Evolutionary conservation across 2,113 vertebrate species (phyloP).

Genomic region (Proterorhinus semilunaris): DNA sequence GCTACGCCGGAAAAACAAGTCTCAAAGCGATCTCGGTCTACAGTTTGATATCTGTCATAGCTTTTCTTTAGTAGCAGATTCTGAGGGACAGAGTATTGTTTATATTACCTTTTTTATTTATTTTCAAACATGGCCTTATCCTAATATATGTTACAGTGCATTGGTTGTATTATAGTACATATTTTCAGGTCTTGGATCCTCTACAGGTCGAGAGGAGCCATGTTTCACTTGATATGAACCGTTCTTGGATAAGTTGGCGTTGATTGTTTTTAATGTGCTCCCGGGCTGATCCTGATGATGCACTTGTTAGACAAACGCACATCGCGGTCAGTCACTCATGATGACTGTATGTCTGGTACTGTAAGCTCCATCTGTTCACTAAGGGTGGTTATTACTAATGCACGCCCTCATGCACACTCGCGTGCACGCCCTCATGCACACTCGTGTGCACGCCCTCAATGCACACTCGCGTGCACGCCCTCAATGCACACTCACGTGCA

Average conservation of each 20-base stretch:
- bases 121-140: too few species aligned
- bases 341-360: slow-evolving; percentile 72
- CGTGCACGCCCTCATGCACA: background rate
- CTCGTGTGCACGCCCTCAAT: background rate
- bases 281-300: slow-evolving; percentile 26
- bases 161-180: too few species aligned
- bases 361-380: slow-evolving; percentile 75
- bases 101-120: too few species aligned
- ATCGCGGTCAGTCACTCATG: slow-evolving; percentile 67
- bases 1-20: background rate
- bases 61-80: too few species aligned
- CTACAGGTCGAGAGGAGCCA: too few species aligned
- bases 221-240: background rate
- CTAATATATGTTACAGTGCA: too few species aligned
- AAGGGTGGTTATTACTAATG: slow-evolving; percentile 72
- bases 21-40: background rate
- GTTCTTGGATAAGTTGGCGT: background rate
- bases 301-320: slow-evolving; percentile 56
- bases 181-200: too few species aligned
- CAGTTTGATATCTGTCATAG: background rate
- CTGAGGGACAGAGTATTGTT: too few species aligned
- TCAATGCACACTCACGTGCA: slow-evolving; percentile 8
- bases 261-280: background rate
- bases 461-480: background rate
- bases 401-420: slow-evolving; percentile 13